Percentiles rank a stretch among this genome's conserved stretches.
phyloP scores from a whole-genome alignment of 2,888 invertebrate genomes.

The Falcaria lacertinaria region DNA sequence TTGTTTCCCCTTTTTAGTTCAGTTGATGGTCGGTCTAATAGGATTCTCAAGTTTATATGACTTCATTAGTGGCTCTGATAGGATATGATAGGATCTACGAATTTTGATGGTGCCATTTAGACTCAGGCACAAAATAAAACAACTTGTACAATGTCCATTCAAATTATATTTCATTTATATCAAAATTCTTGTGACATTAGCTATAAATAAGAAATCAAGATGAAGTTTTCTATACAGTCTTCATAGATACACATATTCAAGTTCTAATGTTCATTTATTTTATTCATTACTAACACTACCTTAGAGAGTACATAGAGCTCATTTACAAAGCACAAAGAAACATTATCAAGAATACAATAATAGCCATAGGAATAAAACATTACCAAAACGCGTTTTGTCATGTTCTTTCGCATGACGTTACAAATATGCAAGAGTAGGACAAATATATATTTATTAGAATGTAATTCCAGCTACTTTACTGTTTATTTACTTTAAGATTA shows the following conservation, averaged over 20 bases:
- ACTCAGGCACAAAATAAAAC: conserved; percentile 14
- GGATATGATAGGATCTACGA: too few relatives aligned
- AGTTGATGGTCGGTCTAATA: too few relatives aligned
- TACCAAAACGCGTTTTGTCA: background rate
- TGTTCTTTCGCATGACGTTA: background rate
- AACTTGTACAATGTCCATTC: conserved; percentile 10
- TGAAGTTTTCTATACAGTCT: conserved; percentile 33
- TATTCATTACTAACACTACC: conserved; percentile 19
- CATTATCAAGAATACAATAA: conserved; percentile 1
- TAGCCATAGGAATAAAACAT: conserved; percentile 1
- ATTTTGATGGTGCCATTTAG: too few relatives aligned
- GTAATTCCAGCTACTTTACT: background rate
- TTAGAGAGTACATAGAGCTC: conserved; percentile 21
- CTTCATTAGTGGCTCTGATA: too few relatives aligned
- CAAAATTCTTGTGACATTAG: conserved; percentile 27
- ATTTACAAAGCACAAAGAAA: conserved; percentile 36
- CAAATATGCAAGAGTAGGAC: background rate
- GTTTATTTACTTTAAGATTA: too few relatives aligned
- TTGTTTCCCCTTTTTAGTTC: too few relatives aligned
- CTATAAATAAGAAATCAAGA: conserved; percentile 12
- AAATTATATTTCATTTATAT: conserved; percentile 33
- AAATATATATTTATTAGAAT: background rate
- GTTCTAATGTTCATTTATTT: conserved; percentile 4
- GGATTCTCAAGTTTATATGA: too few relatives aligned
- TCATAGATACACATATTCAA: conserved; percentile 19